Base-by-base conservation (phyloP, 2,797 vertebrate genomes). In the Threskiornis aethiopicus region DNA sequence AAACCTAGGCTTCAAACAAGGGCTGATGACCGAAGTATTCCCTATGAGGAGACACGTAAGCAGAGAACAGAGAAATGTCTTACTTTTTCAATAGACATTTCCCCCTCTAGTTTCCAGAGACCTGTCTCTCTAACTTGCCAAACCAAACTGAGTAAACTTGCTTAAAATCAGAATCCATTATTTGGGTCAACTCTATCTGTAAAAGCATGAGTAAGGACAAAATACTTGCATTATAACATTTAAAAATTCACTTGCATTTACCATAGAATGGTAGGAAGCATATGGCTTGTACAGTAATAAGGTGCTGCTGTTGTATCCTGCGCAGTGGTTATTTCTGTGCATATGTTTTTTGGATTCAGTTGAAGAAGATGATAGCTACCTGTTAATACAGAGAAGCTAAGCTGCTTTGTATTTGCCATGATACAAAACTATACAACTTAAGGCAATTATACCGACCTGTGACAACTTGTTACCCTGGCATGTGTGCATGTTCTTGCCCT, bases 1-100 rank as follows among this genome's bases (percentile, higher is more conserved):
- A 81, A 93, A 58, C 7, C 4, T 61, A 35, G 16, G 42, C 39
- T 41, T 87, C 31, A 16, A 31, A 59, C 17, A 84, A 55, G 78
- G 29, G 14, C 33, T 42, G 22, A 9, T 52, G 37, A n/a, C 24
- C 4, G 10, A 71, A 37, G 47, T 87, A 19, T 49, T 5, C 6
- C 24, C 4, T n/a, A 1, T 33, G 39, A 62, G 24, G 26, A 85
- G 29, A 20, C 22, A 13, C 6, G 10, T 0, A 1, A 58, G 31
- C 8, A 51, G 37, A 42, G n/a, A 71, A 11, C 24, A 59, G 41
- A 44, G 17, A n/a, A 66, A 13, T 61, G 6, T 21, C 11, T 46
- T 29, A 11, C 26, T 67, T 82, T 70, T 47, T 71, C 2, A 66
- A 9, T 10, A 14, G n/a, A 24, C 2, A 3, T 61, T 84, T 77